Base-by-base conservation (phyloP, 1,140 invertebrate genomes). In the Tigriopus japonicus region DNA sequence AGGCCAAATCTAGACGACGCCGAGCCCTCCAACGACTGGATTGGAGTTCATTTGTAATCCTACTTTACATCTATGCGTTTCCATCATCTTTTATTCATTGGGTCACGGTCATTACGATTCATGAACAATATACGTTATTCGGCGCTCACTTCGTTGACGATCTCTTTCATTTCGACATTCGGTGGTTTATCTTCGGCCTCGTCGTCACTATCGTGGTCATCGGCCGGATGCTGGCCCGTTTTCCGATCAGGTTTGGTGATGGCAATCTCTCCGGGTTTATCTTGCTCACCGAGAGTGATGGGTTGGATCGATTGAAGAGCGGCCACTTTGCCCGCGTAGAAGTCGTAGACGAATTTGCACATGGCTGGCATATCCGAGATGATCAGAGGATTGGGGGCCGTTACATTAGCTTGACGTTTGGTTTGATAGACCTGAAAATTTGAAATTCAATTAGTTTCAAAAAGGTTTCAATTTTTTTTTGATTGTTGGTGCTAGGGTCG, bases 301-400 rank as follows among this genome's bases (percentile, higher is more conserved):
- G 35, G 52, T 17, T 15, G n/a, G 59, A 14, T 54, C 21, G 42
- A 15, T 53, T 64, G 43, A 59, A 65, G 41, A 15, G 73, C 70
- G 63, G 81, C 80, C 45, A 87, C 79, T 72, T 81, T 81, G 45
- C 82, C 75, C 66, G 87, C 80, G 69, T 94, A 95, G 69, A 87
- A 81, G 65, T 90, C 82, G 72, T 87, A 93, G 0, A 94, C 89
- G 74, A 87, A 92, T 68, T 86, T 81, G 0, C 87, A 86, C 85
- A 94, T 92, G 64, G 91, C 82, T 1, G 86, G 79, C 88, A 95
- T 93, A 70, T 92, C 85, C 63, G 82, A 74, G 1, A 89, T 80
- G 1, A 77, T 67, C 64, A 84, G 70, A 3, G 74, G 65, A 65
- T 65, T 65, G 9, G 60, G 54, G 9, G 74, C 70, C 9, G 42